These are phyloP conservation scores for Synanthedon vespiformis DNA, from an alignment of 2,888 invertebrate species.

Conservation along the genomic window DNA sequence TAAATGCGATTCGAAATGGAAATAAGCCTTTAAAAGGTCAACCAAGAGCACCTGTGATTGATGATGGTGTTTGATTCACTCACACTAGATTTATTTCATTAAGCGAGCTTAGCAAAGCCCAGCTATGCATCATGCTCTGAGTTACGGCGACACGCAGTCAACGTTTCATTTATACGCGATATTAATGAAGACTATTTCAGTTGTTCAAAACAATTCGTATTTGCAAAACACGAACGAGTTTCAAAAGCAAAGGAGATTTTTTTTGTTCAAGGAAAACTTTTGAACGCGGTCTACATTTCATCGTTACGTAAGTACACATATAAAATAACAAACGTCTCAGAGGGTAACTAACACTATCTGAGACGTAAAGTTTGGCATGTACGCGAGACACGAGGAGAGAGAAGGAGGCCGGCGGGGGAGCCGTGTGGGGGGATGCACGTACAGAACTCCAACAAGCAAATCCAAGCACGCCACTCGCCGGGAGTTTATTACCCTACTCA, in stretches of 20 bases:
- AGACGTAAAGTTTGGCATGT: conserved; percentile 47
- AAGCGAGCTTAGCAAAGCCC: conserved; percentile 47
- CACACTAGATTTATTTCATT: conserved; percentile 62
- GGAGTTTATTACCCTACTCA: conserved; percentile 62
- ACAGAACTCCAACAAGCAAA: conserved; percentile 55
- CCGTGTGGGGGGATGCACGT: conserved; percentile 43
- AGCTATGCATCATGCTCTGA: conserved; percentile 60
- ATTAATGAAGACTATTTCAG: no score
- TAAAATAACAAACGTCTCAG: conserved; percentile 34
- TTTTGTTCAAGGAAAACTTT: background rate
- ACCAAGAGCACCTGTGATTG: conserved; percentile 50
- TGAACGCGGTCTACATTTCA: conserved; percentile 1
- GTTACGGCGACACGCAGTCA: conserved; percentile 42
- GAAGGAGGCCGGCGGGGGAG: conserved; percentile 15
- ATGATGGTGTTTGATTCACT: conserved; percentile 52
- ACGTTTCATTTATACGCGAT: conserved; percentile 15
- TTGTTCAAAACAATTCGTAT: no score
- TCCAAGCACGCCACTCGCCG: conserved; percentile 48
- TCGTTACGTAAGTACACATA: background rate
- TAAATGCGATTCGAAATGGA: background rate
- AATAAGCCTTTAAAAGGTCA: conserved; percentile 15
- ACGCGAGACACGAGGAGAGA: conserved; percentile 21
- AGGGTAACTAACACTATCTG: conserved; percentile 30
- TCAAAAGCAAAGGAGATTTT: no score
- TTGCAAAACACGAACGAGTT: no score